A percentile compares a stretch with the other conserved stretches of the same genome.
Conservation (phyloP, 2,113 vertebrate genomes). For the Pica pica region DNA sequence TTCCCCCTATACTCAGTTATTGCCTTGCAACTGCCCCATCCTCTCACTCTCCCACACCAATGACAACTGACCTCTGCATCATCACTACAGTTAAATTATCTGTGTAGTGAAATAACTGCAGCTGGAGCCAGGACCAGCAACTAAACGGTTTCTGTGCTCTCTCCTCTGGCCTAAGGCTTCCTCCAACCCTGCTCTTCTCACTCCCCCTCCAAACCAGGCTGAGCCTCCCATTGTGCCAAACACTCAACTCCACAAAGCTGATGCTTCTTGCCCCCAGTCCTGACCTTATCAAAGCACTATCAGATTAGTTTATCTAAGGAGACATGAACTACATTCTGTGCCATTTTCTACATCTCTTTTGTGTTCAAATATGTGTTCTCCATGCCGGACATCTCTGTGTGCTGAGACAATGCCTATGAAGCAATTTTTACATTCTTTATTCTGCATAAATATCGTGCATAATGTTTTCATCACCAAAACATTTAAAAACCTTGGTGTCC, state of each 20-base stretch:
- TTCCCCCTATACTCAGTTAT: not conserved
- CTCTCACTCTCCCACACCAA: fast-evolving
- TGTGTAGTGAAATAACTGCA: not conserved
- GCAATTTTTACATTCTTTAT: not conserved
- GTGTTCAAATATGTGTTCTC: fast-evolving
- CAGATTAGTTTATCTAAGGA: not conserved
- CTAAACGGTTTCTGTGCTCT: not conserved
- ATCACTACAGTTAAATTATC: not conserved
- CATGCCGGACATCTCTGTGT: fast-evolving
- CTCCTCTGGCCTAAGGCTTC: not conserved
- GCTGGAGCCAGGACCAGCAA: not conserved
- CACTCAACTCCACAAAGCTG: not conserved
- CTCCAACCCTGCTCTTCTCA: not conserved
- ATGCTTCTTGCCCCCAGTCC: not conserved
- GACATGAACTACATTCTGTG: not conserved
- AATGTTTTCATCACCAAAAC: not conserved
- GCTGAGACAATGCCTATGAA: not conserved
- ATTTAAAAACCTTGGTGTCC: not conserved
- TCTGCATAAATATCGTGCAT: not conserved
- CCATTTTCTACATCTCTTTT: not conserved
- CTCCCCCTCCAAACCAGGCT: too few species aligned
- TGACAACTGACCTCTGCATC: not conserved
- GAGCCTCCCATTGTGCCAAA: not conserved
- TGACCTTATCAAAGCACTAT: not conserved
- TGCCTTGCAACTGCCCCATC: not conserved